Evolutionary conservation across 2,113 vertebrate species (phyloP).

Genomic region (Leptodactylus fuscus): DNA sequence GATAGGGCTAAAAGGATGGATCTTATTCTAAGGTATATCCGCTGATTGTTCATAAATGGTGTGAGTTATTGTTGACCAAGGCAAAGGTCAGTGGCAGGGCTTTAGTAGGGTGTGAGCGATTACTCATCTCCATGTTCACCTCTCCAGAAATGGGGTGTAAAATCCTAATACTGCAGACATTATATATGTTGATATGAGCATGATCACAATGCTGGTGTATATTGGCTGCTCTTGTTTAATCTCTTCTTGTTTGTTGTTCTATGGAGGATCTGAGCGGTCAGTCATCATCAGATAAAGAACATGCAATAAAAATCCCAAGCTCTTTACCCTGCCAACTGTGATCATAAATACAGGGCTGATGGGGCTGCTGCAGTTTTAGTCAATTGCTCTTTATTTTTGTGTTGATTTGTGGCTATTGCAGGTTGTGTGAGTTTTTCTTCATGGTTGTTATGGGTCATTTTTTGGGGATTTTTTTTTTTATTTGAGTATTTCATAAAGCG

Average conservation of each 20-base stretch:
- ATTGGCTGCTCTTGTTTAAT: not conserved
- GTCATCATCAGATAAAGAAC: not conserved
- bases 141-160: slow-evolving; percentile 63
- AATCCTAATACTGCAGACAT: not conserved
- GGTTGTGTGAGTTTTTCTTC: not conserved
- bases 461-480: not conserved
- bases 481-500: not conserved
- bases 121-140: slow-evolving; percentile 9
- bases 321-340: not conserved
- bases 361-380: not conserved
- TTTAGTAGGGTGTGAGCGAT: slow-evolving; percentile 70
- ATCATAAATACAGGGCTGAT: not conserved
- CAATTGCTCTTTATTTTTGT: not conserved
- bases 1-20: slow-evolving; percentile 88
- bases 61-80: slow-evolving; percentile 89
- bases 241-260: not conserved
- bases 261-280: not conserved
- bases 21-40: slow-evolving; percentile 99
- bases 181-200: not conserved
- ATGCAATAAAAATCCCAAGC: not conserved
- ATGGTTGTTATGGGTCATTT: not conserved
- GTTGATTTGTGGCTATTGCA: not conserved
- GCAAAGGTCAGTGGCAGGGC: slow-evolving; percentile 88
- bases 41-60: slow-evolving; percentile 95
- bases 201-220: not conserved